Percentiles rank a stretch among this genome's conserved stretches.
phyloP scores from a whole-genome alignment of 2,113 vertebrate genomes.

The Calidris pugnax region DNA sequence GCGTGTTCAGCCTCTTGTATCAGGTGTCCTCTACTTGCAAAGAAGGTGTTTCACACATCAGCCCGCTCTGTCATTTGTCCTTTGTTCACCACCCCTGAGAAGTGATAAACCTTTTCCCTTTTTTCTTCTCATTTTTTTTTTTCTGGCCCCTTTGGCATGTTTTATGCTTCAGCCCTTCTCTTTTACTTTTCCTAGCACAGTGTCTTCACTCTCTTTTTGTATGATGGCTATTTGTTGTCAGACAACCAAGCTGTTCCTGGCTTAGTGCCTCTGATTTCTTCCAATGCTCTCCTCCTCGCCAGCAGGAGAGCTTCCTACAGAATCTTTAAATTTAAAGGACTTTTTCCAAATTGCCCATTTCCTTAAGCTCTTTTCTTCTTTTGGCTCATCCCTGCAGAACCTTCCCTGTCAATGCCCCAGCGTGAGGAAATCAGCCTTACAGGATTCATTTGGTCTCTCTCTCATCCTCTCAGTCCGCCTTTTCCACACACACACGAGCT shows the following conservation, averaged over 20 bases:
- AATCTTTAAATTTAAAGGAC: not conserved
- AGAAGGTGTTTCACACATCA: not conserved
- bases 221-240: not conserved
- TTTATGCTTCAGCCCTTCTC: not conserved
- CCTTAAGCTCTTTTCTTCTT: not conserved
- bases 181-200: not conserved
- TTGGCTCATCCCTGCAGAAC: not conserved
- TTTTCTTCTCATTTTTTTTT: not conserved
- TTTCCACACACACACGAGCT: not conserved
- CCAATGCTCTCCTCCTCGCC: not conserved
- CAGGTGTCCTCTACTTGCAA: not conserved
- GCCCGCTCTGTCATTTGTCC: not conserved
- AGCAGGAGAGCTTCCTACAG: not conserved
- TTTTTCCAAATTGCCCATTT: not conserved
- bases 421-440: not conserved
- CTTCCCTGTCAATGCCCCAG: not conserved
- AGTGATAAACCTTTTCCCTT: not conserved
- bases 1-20: not conserved
- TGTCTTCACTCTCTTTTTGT: not conserved
- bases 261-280: not conserved
- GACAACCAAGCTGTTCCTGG: not conserved
- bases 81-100: not conserved
- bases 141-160: not conserved
- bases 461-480: not conserved
- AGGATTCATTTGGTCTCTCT: not conserved